Conservation (phyloP, 2,797 vertebrate species). For the Crotalus adamanteus region DNA sequence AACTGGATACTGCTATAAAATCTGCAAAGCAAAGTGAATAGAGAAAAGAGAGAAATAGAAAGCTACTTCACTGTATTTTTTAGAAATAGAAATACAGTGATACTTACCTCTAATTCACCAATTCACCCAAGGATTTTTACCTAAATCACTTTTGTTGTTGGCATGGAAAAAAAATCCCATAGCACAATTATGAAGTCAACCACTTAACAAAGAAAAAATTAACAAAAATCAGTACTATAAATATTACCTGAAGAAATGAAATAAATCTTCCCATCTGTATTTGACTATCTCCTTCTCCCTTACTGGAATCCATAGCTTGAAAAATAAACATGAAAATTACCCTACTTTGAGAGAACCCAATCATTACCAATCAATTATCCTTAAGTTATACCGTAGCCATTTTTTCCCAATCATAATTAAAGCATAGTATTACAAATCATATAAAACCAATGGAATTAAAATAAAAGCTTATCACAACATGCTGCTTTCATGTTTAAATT, state of each 20-base stretch:
- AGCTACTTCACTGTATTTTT: not conserved
- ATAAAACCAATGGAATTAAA: not conserved
- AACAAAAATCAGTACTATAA: slow-evolving; percentile 3
- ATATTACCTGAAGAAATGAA: slow-evolving; percentile 93
- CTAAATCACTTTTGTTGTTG: not conserved
- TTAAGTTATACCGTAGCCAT: not conserved
- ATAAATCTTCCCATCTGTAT: slow-evolving; percentile 98
- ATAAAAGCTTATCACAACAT: not conserved
- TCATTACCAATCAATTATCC: not conserved
- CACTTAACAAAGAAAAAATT: slow-evolving; percentile 26
- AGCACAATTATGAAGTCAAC: not conserved
- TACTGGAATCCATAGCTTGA: slow-evolving; percentile 86
- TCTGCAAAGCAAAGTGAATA: not conserved
- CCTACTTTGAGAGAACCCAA: slow-evolving; percentile 27
- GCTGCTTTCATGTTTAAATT: not conserved
- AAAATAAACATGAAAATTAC: slow-evolving; percentile 49
- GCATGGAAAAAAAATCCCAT: not conserved
- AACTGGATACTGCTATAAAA: not conserved
- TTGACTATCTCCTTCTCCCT: slow-evolving; percentile 93
- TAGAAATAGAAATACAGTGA: not conserved
- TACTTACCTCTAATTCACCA: not conserved
- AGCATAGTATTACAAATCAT: not conserved
- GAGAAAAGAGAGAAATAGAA: not conserved
- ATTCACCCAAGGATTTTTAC: not conserved
- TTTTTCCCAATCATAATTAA: not conserved